Percentiles rank a stretch among this genome's conserved stretches.
phyloP scores from a whole-genome alignment of 2,888 invertebrate species.

The Automeris io region DNA sequence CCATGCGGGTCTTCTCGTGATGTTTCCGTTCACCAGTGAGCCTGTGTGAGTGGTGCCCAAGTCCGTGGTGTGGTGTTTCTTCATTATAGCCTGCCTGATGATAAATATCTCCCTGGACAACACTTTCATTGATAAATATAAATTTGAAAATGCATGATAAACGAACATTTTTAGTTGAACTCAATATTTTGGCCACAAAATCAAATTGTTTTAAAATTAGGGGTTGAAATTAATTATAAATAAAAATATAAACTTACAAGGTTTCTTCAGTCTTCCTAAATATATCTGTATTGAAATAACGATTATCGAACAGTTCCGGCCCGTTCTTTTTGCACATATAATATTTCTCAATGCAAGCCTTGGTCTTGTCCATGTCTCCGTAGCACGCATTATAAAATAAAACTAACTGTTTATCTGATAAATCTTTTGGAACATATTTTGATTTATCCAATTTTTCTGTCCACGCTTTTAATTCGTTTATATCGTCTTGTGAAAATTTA shows the following conservation, averaged over 20 bases:
- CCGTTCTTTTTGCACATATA: constrained; percentile 75
- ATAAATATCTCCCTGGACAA: too few species aligned
- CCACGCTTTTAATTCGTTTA: constrained; percentile 63
- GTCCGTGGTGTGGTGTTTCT: too few species aligned
- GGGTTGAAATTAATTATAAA: neutral
- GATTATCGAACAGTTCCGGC: constrained; percentile 80
- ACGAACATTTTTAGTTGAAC: too few species aligned
- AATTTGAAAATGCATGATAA: too few species aligned
- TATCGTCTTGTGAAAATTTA: constrained; percentile 66
- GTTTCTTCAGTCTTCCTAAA: constrained; percentile 60
- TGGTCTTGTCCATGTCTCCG: constrained; percentile 75
- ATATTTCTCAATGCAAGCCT: constrained; percentile 79
- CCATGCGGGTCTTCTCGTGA: too few species aligned
- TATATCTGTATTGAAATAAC: constrained; percentile 72
- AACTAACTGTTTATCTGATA: constrained; percentile 78
- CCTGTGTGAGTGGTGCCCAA: too few species aligned
- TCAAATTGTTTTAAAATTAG: neutral
- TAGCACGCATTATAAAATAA: constrained; percentile 82
- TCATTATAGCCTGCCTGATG: too few species aligned
- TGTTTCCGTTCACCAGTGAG: too few species aligned
- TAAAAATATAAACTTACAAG: constrained; percentile 61
- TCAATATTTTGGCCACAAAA: too few species aligned
- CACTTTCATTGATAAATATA: too few species aligned
- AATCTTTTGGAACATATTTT: constrained; percentile 69
- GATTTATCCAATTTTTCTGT: constrained; percentile 62